Evolutionary conservation across 1,140 invertebrate genomes (phyloP).

Genomic region (Diabrotica undecimpunctata): DNA sequence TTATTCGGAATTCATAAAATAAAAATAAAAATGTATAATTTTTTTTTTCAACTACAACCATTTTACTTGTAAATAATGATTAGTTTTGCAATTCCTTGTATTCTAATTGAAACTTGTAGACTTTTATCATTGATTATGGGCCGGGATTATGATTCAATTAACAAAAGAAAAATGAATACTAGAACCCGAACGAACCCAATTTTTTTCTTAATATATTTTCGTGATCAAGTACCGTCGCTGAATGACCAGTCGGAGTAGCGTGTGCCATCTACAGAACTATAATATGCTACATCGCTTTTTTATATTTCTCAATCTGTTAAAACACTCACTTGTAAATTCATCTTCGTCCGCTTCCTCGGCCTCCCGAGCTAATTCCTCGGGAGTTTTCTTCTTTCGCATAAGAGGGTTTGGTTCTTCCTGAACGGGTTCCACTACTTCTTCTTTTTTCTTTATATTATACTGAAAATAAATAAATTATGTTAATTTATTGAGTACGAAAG

Average conservation of each 20-base stretch:
- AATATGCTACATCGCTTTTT: conserved; percentile 39
- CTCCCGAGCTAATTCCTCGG: conserved; percentile 91
- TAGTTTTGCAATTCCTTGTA: no score
- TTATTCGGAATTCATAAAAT: no score
- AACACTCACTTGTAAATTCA: conserved; percentile 91
- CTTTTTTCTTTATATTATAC: conserved; percentile 98
- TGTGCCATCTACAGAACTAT: conserved; percentile 21
- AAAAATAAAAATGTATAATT: no score
- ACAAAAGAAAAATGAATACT: no score
- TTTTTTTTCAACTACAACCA: no score
- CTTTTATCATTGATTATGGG: no score
- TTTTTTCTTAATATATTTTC: background rate
- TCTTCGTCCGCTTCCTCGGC: conserved; percentile 92
- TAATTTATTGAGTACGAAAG: no score
- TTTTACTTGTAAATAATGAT: no score
- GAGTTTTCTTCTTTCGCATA: conserved; percentile 97
- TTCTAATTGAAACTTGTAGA: no score
- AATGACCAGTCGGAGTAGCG: background rate
- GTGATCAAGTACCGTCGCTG: background rate
- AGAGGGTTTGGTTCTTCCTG: conserved; percentile 83
- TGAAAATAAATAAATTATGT: conserved; percentile 53
- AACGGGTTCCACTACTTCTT: conserved; percentile 71
- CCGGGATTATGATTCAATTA: no score
- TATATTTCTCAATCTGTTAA: conserved; percentile 34
- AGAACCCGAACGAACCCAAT: no score